A percentile compares a stretch with the other conserved stretches of the same genome.
These are phyloP conservation scores for Ridgeia piscesae DNA, from an alignment of 1,140 invertebrate genomes.

Conservation along the genomic window DNA sequence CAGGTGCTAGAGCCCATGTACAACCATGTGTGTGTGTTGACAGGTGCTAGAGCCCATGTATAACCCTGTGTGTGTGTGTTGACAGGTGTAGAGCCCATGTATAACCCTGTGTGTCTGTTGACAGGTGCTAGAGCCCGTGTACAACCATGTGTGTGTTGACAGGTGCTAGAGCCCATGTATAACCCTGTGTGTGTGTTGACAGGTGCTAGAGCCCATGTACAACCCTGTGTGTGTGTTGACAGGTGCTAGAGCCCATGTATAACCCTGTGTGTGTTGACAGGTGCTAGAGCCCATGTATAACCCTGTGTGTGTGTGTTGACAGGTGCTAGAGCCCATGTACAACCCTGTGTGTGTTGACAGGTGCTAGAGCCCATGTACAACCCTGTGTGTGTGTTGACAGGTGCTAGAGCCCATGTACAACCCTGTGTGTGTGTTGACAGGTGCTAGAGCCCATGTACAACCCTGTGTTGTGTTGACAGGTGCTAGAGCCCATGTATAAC, in stretches of 20 bases:
- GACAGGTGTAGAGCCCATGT: neutral
- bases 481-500: too few relatives aligned
- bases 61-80: too few relatives aligned
- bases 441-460: neutral
- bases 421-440: neutral
- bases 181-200: too few relatives aligned
- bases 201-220: neutral
- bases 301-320: neutral
- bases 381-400: neutral
- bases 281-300: neutral
- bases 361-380: neutral
- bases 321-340: too few relatives aligned
- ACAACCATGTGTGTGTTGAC: neutral
- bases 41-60: too few relatives aligned
- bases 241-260: too few relatives aligned
- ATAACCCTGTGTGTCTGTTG: neutral
- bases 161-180: too few relatives aligned
- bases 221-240: neutral
- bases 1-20: too few relatives aligned
- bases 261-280: neutral
- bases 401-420: too few relatives aligned
- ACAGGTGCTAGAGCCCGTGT: too few relatives aligned
- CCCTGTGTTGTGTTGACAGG: neutral
- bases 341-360: neutral
- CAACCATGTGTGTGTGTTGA: neutral